Conservation (phyloP, 1,140 invertebrate genomes). For the Cotesia chilonis region DNA sequence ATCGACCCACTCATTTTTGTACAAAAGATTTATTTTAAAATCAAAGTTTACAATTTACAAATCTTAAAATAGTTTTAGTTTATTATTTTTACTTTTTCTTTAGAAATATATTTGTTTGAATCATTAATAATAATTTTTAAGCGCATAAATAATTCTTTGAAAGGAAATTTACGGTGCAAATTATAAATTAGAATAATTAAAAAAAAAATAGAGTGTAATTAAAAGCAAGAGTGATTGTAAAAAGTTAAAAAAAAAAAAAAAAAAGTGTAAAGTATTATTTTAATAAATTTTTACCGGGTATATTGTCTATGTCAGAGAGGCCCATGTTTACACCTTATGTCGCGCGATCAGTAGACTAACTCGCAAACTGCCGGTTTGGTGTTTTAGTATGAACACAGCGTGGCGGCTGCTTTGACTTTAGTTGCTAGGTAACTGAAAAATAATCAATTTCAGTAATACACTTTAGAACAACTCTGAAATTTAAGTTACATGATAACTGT, state of each 20-base stretch:
- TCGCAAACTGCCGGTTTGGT: slow-evolving; percentile 40
- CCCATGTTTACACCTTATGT: slow-evolving; percentile 52
- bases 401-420: slow-evolving; percentile 48
- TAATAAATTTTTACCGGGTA: slow-evolving; percentile 52
- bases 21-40: too few relatives aligned
- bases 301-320: slow-evolving; percentile 55
- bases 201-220: not conserved
- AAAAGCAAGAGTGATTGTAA: not conserved
- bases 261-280: not conserved
- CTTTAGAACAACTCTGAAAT: too few relatives aligned
- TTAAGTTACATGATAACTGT: too few relatives aligned
- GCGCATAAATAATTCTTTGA: too few relatives aligned
- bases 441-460: not conserved
- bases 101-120: too few relatives aligned
- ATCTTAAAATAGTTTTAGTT: too few relatives aligned
- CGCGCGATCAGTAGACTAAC: slow-evolving; percentile 51
- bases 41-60: too few relatives aligned
- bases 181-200: too few relatives aligned
- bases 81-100: too few relatives aligned
- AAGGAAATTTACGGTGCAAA: too few relatives aligned
- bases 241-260: not conserved
- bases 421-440: slow-evolving; percentile 53
- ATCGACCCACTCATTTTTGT: slow-evolving; percentile 1
- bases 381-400: slow-evolving; percentile 35
- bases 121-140: too few relatives aligned